Evolutionary conservation across 2,113 vertebrate genomes (phyloP), one percentile per base, ranked within the genome.

Genomic region (Alosa alosa): DNA sequence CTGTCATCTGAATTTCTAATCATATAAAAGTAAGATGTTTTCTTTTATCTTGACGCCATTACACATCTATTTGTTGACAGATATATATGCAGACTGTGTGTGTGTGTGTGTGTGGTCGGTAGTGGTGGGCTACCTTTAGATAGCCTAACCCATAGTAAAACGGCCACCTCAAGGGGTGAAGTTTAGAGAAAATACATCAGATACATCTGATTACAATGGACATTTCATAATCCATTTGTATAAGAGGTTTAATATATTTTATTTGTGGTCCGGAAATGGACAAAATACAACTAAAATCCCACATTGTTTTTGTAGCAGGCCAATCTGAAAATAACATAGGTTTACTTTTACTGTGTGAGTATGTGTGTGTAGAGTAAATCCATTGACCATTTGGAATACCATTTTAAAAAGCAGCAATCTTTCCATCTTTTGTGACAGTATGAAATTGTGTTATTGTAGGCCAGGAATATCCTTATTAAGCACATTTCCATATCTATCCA

Each of bases 21-120:
- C 89, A 89, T 89, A 89, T 85, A 88, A 86, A 94, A 93, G 94
- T 95, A 94, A 47, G 57, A 47, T 82, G 18, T 47, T 46, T 82
- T 15, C 49, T 22, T 72, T 55, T 82, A 39, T 39, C 64, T 72
- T 72, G 10, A 31, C 25, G 36, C 9, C 13, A 78, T 60, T 22
- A 78, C 72, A 78, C 72, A 64, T n/a, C n/a, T n/a, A 11, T 78
- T 18, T 49, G 15, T 84, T 82, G 50, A 55, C 45, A 36, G 31
- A n/a, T 68, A 60, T 78, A 41, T 83, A 57, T n/a, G 25, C 64
- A 84, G 50, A 22, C 82, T 45, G 50, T 85, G 83, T 86, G 78
- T 22, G 86, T 82, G 83, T 1, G 13, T 81, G 85, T 81, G 20
- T 64, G 22, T 72, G 52, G 0, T 52, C 17, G 18, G 5, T 57